Evolutionary conservation across 1,140 invertebrate species (phyloP), one percentile per base, ranked within the genome.

Genomic region (Meloidogyne exigua): DNA sequence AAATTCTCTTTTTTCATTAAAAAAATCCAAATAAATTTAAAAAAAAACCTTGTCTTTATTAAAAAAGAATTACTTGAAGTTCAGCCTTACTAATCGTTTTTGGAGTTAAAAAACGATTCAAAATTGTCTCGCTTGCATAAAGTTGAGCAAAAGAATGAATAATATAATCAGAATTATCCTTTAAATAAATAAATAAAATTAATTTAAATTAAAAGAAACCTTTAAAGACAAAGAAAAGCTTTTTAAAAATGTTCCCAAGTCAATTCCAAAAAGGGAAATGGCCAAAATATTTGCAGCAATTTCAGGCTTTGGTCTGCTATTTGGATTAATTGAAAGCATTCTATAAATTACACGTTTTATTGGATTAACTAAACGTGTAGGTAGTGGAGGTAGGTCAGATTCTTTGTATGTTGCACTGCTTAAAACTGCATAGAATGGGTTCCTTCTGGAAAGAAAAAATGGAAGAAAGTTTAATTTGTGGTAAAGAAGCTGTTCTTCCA

Each of bases 91-190:
- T 81, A 44, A 82, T 68, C 13, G 67, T 63, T 36, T 44, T 32
- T 28, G 79, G 75, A 36, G 28, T 75, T 18, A 83, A 44, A 13
- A 76, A 62, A 32, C 69, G 67, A 26, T 63, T 42, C 18, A 74
- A 28, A 36, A 82, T 83, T n/a, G 81, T 82, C 68, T 82, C 81
- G 21, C 82, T 79, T 21, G 79, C 81, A 44, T 81, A 82, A 5
- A 82, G 39, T 69, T 66, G 80, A 21, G 65, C 79, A 15, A 82
- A n/a, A 21, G 49, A 57, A 57, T 28, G 5, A 79, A 39, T 25
- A 77, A 69, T 2, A 82, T n/a, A 21, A 49, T 74, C 36, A 62
- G 5, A 64, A 71, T 39, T 36, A 83, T 64, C 18, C 65, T 44
- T 68, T 64, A 7, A 81, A 57, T n/a, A 7, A n/a, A 57, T n/a